phyloP scores from a whole-genome alignment of 2,797 vertebrate genomes.

The Enteromius afrohamiltoni region DNA sequence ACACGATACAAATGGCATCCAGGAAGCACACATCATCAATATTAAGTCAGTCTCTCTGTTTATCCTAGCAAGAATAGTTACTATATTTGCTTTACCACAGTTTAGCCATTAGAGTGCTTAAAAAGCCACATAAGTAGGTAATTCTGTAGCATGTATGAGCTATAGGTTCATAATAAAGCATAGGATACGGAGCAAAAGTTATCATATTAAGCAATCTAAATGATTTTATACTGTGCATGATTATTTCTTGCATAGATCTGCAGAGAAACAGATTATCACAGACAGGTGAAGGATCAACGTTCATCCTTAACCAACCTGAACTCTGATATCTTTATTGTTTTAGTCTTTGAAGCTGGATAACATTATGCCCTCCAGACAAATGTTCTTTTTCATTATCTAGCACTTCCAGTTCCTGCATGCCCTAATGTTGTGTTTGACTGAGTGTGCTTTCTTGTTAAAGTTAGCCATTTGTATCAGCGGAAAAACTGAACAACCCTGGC shows the following conservation, averaged over 20 bases:
- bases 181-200: neutral
- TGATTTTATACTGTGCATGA: constrained; percentile 20
- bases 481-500: constrained; percentile 80
- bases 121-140: neutral
- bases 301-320: neutral
- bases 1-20: constrained; percentile 82
- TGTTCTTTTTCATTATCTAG: neutral
- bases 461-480: constrained; percentile 80
- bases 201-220: constrained; percentile 1
- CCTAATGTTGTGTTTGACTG: constrained; percentile 44
- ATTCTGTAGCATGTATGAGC: neutral
- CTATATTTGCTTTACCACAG: neutral
- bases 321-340: constrained; percentile 7
- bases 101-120: constrained; percentile 9
- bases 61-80: neutral
- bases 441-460: constrained; percentile 80
- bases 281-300: neutral
- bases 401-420: constrained; percentile 25
- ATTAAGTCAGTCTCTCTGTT: neutral
- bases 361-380: neutral
- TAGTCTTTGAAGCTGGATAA: neutral
- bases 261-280: constrained; percentile 19
- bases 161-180: neutral
- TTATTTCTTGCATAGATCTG: constrained; percentile 17
- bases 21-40: constrained; percentile 72